Conservation (phyloP, 1,140 invertebrate species). For the Calephelis nemesis region DNA sequence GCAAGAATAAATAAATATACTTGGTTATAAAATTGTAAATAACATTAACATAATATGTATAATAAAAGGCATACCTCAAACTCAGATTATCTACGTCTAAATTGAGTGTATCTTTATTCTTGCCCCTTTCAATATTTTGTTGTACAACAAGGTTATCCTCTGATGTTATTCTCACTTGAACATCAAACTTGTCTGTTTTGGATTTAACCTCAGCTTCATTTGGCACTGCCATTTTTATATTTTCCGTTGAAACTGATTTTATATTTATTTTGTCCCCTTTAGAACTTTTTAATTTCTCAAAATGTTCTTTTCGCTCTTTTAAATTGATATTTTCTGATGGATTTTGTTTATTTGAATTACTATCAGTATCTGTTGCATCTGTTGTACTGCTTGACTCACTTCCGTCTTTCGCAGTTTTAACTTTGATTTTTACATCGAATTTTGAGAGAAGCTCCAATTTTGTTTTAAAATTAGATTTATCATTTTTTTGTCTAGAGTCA, state of each 20-base stretch:
- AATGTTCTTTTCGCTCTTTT: slow-evolving; percentile 51
- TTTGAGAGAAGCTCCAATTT: slow-evolving; percentile 74
- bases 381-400: slow-evolving; percentile 57
- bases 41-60: not conserved
- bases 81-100: slow-evolving; percentile 81
- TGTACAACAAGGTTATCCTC: slow-evolving; percentile 69
- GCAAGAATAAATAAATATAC: too few relatives aligned
- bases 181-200: slow-evolving; percentile 72
- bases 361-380: slow-evolving; percentile 33
- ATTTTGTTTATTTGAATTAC: slow-evolving; percentile 53
- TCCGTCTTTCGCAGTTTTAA: slow-evolving; percentile 62
- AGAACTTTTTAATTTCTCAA: slow-evolving; percentile 46
- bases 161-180: slow-evolving; percentile 73
- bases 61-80: slow-evolving; percentile 61
- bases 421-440: slow-evolving; percentile 76
- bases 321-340: slow-evolving; percentile 39
- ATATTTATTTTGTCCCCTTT: slow-evolving; percentile 50
- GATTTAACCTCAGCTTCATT: slow-evolving; percentile 61
- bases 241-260: slow-evolving; percentile 54
- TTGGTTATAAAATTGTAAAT: too few relatives aligned
- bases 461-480: slow-evolving; percentile 60
- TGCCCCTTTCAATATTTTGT: slow-evolving; percentile 47
- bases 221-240: slow-evolving; percentile 70
- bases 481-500: slow-evolving; percentile 15
- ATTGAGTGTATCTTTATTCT: slow-evolving; percentile 77